These are phyloP conservation scores for Apis laboriosa DNA, from an alignment of 1,140 invertebrate genomes.

Conservation along the genomic window DNA sequence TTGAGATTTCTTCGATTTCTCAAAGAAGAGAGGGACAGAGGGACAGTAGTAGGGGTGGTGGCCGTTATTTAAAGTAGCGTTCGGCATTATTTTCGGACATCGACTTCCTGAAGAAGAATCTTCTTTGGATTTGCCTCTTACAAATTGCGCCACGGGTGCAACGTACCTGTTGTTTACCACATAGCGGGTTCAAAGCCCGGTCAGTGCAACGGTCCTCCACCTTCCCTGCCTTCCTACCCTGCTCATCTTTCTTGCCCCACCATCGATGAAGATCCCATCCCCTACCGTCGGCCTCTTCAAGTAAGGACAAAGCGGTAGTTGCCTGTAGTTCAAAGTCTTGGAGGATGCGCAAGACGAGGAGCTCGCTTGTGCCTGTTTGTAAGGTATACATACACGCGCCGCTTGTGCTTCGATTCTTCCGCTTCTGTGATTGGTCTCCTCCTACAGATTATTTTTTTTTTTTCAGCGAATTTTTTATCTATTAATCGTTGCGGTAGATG, in stretches of 20 bases:
- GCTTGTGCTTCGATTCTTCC: neutral
- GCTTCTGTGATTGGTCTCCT: neutral
- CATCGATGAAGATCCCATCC: slow-evolving; percentile 54
- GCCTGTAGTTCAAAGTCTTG: slow-evolving; percentile 43
- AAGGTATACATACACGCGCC: slow-evolving; percentile 34
- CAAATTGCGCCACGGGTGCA: slow-evolving; percentile 74
- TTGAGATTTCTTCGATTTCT: neutral
- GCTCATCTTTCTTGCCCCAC: slow-evolving; percentile 45
- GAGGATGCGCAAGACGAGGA: slow-evolving; percentile 58
- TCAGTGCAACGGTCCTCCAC: slow-evolving; percentile 70
- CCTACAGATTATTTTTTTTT: neutral
- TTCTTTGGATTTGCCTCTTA: slow-evolving; percentile 60
- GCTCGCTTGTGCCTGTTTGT: slow-evolving; percentile 46
- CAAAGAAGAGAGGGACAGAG: slow-evolving; percentile 5
- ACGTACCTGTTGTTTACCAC: slow-evolving; percentile 78
- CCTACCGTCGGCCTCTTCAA: slow-evolving; percentile 56
- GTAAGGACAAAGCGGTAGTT: slow-evolving; percentile 61
- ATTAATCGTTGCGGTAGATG: neutral
- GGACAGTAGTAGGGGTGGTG: neutral
- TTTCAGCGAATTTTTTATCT: neutral
- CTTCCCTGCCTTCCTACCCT: slow-evolving; percentile 55
- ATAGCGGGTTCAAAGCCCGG: slow-evolving; percentile 76
- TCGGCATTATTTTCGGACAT: slow-evolving; percentile 59
- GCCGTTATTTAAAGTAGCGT: slow-evolving; percentile 55
- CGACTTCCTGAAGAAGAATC: slow-evolving; percentile 50